phyloP scores from a whole-genome alignment of 2,797 vertebrate genomes.

The Mus spretus region DNA sequence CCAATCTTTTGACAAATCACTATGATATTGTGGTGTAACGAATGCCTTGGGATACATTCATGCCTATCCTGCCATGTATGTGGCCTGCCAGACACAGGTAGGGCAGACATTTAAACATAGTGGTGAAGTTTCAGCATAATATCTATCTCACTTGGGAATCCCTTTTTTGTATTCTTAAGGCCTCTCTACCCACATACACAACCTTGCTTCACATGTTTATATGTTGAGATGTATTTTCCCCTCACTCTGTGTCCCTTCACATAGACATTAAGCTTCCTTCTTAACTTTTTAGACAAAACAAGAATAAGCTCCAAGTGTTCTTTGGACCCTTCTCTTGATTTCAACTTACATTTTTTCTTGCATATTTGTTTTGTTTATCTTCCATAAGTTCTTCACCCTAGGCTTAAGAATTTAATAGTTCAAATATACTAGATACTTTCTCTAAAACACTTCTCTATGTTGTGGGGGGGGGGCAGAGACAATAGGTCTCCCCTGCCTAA shows the following conservation, averaged over 20 bases:
- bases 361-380: slow-evolving; percentile 24
- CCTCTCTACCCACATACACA: not conserved
- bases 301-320: not conserved
- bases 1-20: not conserved
- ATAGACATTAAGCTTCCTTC: not conserved
- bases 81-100: not conserved
- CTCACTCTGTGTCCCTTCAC: not conserved
- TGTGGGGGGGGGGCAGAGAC: not conserved
- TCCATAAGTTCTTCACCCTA: not conserved
- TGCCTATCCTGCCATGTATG: not conserved
- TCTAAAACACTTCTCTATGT: slow-evolving; percentile 1
- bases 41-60: not conserved
- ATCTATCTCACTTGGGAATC: not conserved
- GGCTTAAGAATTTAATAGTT: slow-evolving; percentile 15
- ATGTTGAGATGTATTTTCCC: not conserved
- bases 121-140: not conserved
- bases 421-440: slow-evolving; percentile 35
- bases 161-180: not conserved
- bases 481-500: slow-evolving; percentile 3
- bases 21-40: not conserved
- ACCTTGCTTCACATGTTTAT: slow-evolving; percentile 37
- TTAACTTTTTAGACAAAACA: not conserved
- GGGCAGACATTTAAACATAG: not conserved
- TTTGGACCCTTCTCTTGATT: slow-evolving; percentile 31
- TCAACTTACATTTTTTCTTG: slow-evolving; percentile 43